Conservation (phyloP, 2,113 vertebrate genomes). For the Gopherus evgoodei region DNA sequence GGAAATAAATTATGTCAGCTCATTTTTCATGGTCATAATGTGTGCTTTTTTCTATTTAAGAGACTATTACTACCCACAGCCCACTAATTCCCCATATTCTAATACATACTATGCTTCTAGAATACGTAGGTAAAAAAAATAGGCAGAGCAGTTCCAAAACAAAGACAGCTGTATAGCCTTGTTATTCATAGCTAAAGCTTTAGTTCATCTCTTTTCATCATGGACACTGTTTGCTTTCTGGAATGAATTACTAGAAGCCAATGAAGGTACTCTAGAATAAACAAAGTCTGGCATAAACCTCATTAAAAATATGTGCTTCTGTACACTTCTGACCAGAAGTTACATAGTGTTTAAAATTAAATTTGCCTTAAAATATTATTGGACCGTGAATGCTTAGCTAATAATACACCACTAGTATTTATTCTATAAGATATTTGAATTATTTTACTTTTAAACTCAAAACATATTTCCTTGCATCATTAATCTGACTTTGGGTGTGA, state of each 20-base stretch:
- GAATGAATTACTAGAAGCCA: neutral
- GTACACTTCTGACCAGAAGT: neutral
- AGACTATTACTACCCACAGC: neutral
- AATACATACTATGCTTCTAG: neutral
- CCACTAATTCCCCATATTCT: neutral
- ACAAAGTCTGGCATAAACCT: too few relatives aligned
- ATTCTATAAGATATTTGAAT: neutral
- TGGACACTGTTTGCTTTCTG: neutral
- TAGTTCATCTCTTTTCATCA: neutral
- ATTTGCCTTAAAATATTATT: neutral
- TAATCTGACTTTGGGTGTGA: too few relatives aligned
- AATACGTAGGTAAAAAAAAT: neutral
- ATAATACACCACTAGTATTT: neutral
- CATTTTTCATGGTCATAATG: neutral
- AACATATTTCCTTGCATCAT: neutral
- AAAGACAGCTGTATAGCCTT: too few relatives aligned
- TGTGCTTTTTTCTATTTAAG: fast-evolving
- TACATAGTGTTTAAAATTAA: neutral
- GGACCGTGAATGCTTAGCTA: neutral
- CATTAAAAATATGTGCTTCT: neutral
- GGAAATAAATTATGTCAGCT: neutral
- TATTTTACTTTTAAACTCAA: neutral
- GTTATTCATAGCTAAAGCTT: too few relatives aligned
- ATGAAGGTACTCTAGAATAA: too few relatives aligned
- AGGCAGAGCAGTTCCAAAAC: too few relatives aligned